Base-by-base conservation (phyloP, 2,113 vertebrate species). In the Campylomormyrus tamandua region DNA sequence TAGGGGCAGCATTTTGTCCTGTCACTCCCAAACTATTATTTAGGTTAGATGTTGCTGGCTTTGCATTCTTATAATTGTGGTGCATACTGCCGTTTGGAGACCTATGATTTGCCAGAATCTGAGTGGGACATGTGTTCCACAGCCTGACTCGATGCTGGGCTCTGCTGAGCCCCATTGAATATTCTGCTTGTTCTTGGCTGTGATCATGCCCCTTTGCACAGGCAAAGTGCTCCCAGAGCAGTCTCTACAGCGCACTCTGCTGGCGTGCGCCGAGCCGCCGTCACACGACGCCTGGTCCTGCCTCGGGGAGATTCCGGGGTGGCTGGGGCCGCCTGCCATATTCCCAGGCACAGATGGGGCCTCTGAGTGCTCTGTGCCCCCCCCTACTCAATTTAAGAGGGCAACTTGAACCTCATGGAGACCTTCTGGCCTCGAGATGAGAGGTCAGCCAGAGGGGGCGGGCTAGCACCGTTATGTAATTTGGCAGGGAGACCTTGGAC, bases 401-500 rank as follows among this genome's bases (percentile, higher is more conserved):
- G 92, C 91, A 93, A 92, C 92, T 93, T 94, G 93, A 95, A 93
- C 92, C 92, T 92, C 91, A 91, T 27, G 74, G 90, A 91, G 93
- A 93, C 92, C 94, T 85, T 93, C 84, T 90, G 88, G 87, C 87
- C 56, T 49, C 88, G 66, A 92, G 92, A 92, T 88, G 89, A 93
- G 90, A 93, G 89, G 92, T 92, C 90, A 91, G 80, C 83, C 74
- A 70, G 90, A 90, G 89, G 90, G 92, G 92, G 91, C 88, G 56
- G 89, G 92, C 92, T 74, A 49, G 86, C n/a, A 88, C 94, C 93
- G 95, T 95, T 90, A 56, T 83, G 91, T 94, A 95, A 95, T 93
- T 90, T 91, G 91, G 92, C 94, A 90, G 93, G 93, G 93, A 94
- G 93, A 94, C 93, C 93, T 94, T 90, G 94, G 91, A 89, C 92